A percentile compares a stretch with the other conserved stretches of the same genome.
Evolutionary conservation across 2,888 invertebrate genomes (phyloP).

Genomic region (Euplexia lucipara): DNA sequence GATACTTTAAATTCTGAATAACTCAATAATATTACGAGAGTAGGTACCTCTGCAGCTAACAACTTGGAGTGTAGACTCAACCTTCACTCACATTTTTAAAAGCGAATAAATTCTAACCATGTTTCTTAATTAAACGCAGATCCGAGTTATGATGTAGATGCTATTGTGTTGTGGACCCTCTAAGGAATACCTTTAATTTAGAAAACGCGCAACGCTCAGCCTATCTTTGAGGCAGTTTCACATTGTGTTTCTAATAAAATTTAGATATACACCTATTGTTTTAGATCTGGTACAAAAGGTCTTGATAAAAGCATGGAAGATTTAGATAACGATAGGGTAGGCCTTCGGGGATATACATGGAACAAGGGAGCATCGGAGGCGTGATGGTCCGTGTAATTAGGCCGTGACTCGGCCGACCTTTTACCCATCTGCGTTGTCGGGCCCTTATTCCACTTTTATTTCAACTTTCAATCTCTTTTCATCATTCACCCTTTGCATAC

Average conservation of each 20-base stretch:
- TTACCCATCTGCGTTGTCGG: conserved; percentile 53
- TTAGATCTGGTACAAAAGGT: conserved; percentile 52
- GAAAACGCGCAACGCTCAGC: conserved; percentile 19
- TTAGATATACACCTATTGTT: conserved; percentile 52
- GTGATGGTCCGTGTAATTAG: conserved; percentile 72
- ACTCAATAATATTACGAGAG: too few species aligned
- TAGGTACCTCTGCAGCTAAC: conserved; percentile 16
- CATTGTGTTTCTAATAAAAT: conserved; percentile 41
- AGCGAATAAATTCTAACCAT: conserved; percentile 30
- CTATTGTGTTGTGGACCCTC: conserved; percentile 23
- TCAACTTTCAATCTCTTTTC: conserved; percentile 56
- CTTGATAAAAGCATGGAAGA: conserved; percentile 56
- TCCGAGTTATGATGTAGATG: conserved; percentile 48
- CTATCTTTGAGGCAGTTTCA: conserved; percentile 37
- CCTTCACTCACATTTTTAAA: conserved; percentile 10
- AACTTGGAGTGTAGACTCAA: conserved; percentile 11
- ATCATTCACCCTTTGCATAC: conserved; percentile 21
- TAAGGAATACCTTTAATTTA: conserved; percentile 35
- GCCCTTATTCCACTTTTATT: conserved; percentile 55
- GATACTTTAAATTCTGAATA: too few species aligned
- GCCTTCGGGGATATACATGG: conserved; percentile 51
- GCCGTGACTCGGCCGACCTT: conserved; percentile 69
- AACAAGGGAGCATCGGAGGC: conserved; percentile 62
- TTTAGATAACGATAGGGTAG: conserved; percentile 62
- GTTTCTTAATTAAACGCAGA: conserved; percentile 55